A percentile compares a stretch with the other conserved stretches of the same genome.
Conservation (phyloP, 2,797 vertebrate genomes). For the Bradypodion pumilum region DNA sequence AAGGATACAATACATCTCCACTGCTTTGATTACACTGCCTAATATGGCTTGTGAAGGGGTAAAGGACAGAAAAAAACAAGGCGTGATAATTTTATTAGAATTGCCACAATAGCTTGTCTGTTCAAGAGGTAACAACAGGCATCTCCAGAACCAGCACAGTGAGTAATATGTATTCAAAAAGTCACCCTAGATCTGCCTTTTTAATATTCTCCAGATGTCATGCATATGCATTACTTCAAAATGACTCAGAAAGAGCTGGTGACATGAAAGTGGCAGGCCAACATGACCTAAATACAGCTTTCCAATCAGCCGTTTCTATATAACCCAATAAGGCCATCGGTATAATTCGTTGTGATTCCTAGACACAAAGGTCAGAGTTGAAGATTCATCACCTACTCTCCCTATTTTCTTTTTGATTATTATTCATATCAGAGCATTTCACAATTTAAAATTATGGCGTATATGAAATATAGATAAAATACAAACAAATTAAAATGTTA, state of each 20-base stretch:
- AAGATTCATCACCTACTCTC: accelerated
- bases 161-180: conserved; percentile 18
- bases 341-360: conserved; percentile 7
- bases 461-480: too few relatives aligned
- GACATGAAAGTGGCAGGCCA: conserved; percentile 14
- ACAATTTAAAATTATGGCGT: too few relatives aligned
- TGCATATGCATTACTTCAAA: conserved; percentile 11
- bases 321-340: conserved; percentile 14
- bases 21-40: neutral
- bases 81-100: neutral
- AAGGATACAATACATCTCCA: conserved; percentile 26
- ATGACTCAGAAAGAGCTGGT: conserved; percentile 32
- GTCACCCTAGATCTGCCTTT: neutral
- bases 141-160: neutral
- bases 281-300: conserved; percentile 32
- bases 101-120: neutral
- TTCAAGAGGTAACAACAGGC: neutral
- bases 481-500: too few relatives aligned
- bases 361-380: neutral
- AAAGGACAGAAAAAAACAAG: neutral
- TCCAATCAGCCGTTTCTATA: neutral
- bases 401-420: too few relatives aligned
- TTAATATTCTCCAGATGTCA: conserved; percentile 24
- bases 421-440: too few relatives aligned
- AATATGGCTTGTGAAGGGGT: neutral